phyloP scores from a whole-genome alignment of 1,140 invertebrate genomes.

The Nephotettix cincticeps region DNA sequence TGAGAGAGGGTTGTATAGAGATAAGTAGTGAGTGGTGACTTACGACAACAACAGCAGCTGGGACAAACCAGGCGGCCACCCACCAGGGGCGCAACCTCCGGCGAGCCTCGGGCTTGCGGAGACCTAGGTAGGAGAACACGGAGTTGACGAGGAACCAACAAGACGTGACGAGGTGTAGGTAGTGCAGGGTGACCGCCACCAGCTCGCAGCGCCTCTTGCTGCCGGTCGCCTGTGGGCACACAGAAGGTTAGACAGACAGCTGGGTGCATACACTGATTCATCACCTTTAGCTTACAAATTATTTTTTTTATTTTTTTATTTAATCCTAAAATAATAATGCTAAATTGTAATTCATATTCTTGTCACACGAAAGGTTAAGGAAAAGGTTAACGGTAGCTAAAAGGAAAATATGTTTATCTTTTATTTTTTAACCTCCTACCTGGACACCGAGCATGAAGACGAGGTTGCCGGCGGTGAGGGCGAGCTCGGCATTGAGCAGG shows the following conservation, averaged over 20 bases:
- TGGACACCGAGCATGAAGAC: constrained; percentile 53
- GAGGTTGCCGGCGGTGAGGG: constrained; percentile 41
- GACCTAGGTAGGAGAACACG: constrained; percentile 48
- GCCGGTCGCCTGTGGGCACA: constrained; percentile 55
- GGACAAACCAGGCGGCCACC: constrained; percentile 54
- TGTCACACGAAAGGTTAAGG: too few relatives aligned
- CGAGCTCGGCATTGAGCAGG: constrained; percentile 41
- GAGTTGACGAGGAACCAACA: constrained; percentile 63
- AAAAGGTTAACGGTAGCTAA: too few relatives aligned
- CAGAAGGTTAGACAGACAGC: too few relatives aligned
- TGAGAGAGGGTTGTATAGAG: too few relatives aligned
- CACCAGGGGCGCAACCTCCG: constrained; percentile 51
- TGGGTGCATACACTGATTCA: too few relatives aligned
- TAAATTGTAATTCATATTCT: too few relatives aligned
- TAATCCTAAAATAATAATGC: too few relatives aligned
- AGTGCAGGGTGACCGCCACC: constrained; percentile 64
- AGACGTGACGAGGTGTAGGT: constrained; percentile 62
- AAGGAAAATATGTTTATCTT: too few relatives aligned
- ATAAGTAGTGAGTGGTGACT: too few relatives aligned
- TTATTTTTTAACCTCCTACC: too few relatives aligned
- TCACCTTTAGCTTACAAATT: too few relatives aligned
- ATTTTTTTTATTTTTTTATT: too few relatives aligned
- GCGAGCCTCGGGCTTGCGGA: constrained; percentile 46
- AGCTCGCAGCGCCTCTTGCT: constrained; percentile 58
- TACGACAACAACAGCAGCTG: constrained; percentile 57